Evolutionary conservation across 37 sponge, comb jelly and placozoan genomes (phyloP), one percentile per base, ranked within the genome.

Genomic region (Diacarnus erythraeanus): DNA sequence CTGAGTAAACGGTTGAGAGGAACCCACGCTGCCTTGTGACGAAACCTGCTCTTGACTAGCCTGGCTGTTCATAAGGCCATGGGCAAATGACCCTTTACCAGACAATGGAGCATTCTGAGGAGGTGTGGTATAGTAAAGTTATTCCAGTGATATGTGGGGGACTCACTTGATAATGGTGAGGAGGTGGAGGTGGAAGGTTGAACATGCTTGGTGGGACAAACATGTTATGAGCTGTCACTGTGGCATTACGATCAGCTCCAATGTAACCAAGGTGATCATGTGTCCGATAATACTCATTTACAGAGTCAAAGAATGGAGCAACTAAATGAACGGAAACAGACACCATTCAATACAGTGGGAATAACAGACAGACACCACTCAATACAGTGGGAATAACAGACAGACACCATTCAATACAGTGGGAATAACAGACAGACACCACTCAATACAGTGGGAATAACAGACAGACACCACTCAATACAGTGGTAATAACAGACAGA

Each of bases 231-330:
- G 97, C 94, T 22, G 91, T 84, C 23, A 84, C 64, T 22, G 86
- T 71, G 0, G 94, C 83, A 2, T 71, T 77, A 33, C 84, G 68
- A 61, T 91, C 93, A 22, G 80, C 69, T 29, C 94, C 94, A 43
- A 97, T 97, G 82, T 80, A 93, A 3, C 92, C 91, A 74, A 91
- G 80, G 59, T 70, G 94, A 57, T 97, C 97, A 70, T 93, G 97
- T 6, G 97, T 77, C 33, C 69, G 78, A 65, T 93, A 91, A 77
- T 88, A 97, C 74, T 91, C 92, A 36, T 93, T 91, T 27, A 59
- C 67, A 30, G 66, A 35, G 12, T 65, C 66, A 69, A 85, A 84
- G 51, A 42, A 72, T 38, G 37, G 66, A 38, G 34, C 2, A 54
- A 74, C 17, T 59, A 27, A 20, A 17, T 17, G 17, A 54, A 54